A percentile compares a stretch with the other conserved stretches of the same genome.
phyloP scores from a whole-genome alignment of 2,888 invertebrate genomes.

The Yponomeuta plumbellus region DNA sequence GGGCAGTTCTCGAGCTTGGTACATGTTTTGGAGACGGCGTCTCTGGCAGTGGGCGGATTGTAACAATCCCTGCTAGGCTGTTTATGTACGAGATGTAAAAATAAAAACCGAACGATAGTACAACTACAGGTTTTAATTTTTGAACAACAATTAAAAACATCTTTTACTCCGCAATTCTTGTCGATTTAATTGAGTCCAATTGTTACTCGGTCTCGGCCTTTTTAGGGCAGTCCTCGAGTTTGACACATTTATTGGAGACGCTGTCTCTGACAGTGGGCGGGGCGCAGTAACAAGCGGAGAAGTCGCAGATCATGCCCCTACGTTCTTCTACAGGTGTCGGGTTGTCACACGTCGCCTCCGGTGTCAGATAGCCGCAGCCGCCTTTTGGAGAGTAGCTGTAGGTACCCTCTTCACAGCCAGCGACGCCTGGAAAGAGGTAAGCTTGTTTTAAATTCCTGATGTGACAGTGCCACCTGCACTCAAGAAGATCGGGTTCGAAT shows the following conservation, averaged over 20 bases:
- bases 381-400: constrained; percentile 19
- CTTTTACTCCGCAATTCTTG: no score
- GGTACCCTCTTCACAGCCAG: constrained; percentile 22
- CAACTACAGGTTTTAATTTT: no score
- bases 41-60: constrained; percentile 23
- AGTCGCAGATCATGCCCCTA: constrained; percentile 21
- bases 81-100: no score
- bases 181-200: neutral
- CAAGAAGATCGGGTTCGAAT: no score
- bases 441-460: no score
- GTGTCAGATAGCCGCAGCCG: constrained; percentile 21
- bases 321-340: constrained; percentile 19
- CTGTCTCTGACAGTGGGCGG: constrained; percentile 22
- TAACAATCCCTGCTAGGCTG: no score
- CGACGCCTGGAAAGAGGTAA: constrained; percentile 13
- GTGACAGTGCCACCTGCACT: no score
- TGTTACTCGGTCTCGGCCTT: neutral
- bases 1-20: constrained; percentile 16
- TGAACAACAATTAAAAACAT: no score
- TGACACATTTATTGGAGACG: neutral
- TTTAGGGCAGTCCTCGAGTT: constrained; percentile 18
- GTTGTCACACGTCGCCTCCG: constrained; percentile 23
- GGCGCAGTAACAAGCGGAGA: constrained; percentile 25
- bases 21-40: constrained; percentile 7
- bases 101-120: no score